phyloP scores from a whole-genome alignment of 1,140 invertebrate genomes.

The Sycophila sp. region DNA sequence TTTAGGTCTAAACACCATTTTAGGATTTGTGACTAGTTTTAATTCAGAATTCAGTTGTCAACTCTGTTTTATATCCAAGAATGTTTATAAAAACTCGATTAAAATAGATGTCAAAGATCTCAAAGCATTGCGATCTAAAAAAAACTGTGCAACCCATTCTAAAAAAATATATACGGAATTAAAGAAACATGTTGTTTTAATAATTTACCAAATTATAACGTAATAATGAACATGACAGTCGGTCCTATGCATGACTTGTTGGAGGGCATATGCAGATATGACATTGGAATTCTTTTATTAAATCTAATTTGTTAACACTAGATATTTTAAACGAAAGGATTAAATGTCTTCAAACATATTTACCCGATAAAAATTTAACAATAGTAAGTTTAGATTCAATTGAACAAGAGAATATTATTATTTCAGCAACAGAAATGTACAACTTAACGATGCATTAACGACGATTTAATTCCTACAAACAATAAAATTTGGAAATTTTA shows the following conservation, averaged over 20 bases:
- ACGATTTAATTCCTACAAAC: conserved; percentile 45
- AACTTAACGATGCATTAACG: conserved; percentile 47
- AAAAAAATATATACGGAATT: neutral
- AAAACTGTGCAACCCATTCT: neutral
- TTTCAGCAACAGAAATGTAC: conserved; percentile 50
- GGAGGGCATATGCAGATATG: conserved; percentile 10
- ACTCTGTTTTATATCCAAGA: neutral
- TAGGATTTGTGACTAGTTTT: no score
- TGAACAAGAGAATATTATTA: conserved; percentile 39
- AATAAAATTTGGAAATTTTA: conserved; percentile 44
- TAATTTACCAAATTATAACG: neutral
- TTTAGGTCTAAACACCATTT: conserved; percentile 2
- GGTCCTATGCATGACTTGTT: conserved; percentile 43
- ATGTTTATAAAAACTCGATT: neutral
- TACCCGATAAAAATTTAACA: conserved; percentile 35
- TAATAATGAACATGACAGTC: conserved; percentile 14
- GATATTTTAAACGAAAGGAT: conserved; percentile 28
- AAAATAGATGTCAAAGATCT: conserved; percentile 1
- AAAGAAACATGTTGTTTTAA: neutral
- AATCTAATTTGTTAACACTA: conserved; percentile 46
- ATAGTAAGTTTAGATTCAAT: no score
- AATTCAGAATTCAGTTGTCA: neutral
- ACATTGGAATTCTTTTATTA: conserved; percentile 25
- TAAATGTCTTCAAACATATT: conserved; percentile 18
- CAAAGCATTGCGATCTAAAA: neutral